Conservation (phyloP, 2,888 invertebrate genomes). For the Pyralis farinalis region DNA sequence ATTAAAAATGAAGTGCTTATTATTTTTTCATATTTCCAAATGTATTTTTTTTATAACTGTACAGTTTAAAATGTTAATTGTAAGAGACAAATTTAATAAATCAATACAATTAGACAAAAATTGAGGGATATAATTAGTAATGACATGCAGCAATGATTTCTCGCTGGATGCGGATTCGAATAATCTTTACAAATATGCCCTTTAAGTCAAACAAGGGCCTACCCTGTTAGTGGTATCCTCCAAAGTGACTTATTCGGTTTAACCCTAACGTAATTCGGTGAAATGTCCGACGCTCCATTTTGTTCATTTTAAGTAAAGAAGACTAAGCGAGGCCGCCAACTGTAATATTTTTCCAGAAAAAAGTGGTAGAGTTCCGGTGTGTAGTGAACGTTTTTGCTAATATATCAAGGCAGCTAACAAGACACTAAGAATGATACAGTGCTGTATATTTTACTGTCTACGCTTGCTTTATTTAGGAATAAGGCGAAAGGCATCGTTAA, state of each 20-base stretch:
- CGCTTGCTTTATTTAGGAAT: too few relatives aligned
- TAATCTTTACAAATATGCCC: slow-evolving; percentile 22
- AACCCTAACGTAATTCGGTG: neutral
- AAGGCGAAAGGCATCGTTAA: too few relatives aligned
- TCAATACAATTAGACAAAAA: neutral
- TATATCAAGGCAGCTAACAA: neutral
- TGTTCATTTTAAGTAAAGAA: slow-evolving; percentile 8
- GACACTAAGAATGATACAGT: neutral
- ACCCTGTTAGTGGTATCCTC: slow-evolving; percentile 11
- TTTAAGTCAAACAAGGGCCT: slow-evolving; percentile 19
- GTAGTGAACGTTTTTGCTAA: slow-evolving; percentile 2
- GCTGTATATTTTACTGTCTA: neutral
- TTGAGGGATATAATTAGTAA: neutral
- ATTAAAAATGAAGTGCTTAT: too few relatives aligned
- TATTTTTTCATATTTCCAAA: too few relatives aligned
- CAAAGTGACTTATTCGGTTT: slow-evolving; percentile 5
- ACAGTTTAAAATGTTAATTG: too few relatives aligned
- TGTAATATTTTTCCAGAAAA: slow-evolving; percentile 4
- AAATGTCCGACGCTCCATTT: slow-evolving; percentile 1
- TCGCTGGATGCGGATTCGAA: slow-evolving; percentile 15
- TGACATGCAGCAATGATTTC: slow-evolving; percentile 6
- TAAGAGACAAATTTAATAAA: too few relatives aligned
- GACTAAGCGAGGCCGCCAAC: slow-evolving; percentile 5
- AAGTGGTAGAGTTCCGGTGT: neutral
- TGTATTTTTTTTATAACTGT: too few relatives aligned